Evolutionary conservation across 2,797 vertebrate species (phyloP).

Genomic region (Enteromius unitaeniatus): DNA sequence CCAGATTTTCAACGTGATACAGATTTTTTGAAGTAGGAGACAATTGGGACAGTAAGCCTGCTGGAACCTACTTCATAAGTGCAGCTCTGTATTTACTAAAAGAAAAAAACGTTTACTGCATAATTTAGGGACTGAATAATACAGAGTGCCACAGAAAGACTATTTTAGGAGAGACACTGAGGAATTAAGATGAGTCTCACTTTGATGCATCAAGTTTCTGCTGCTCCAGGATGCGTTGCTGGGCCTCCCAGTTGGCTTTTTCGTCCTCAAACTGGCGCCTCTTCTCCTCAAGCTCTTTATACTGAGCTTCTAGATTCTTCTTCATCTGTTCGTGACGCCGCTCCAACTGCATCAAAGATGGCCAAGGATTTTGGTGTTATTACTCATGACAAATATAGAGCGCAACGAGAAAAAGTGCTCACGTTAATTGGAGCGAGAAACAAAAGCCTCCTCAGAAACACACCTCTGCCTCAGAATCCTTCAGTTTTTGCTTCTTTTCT

Average conservation of each 20-base stretch:
- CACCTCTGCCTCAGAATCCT: conserved; percentile 83
- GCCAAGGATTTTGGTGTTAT: neutral
- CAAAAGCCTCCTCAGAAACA: conserved; percentile 60
- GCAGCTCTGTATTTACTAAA: neutral
- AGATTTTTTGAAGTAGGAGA: neutral
- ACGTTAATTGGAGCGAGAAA: rapidly evolving
- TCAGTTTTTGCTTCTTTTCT: conserved; percentile 85
- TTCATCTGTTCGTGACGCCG: conserved; percentile 83
- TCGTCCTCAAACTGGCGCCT: conserved; percentile 78
- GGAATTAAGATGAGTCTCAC: conserved; percentile 64
- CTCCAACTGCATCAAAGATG: conserved; percentile 71
- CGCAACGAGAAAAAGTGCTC: neutral
- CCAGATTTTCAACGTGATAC: neutral
- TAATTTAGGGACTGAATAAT: conserved; percentile 17
- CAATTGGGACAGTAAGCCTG: neutral
- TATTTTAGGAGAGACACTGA: neutral
- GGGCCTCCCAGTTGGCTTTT: conserved; percentile 78
- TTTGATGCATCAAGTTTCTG: conserved; percentile 82
- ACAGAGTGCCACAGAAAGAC: neutral
- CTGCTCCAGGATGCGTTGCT: conserved; percentile 80
- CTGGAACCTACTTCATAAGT: neutral
- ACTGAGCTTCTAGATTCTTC: conserved; percentile 81
- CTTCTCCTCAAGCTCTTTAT: conserved; percentile 83
- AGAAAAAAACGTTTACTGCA: neutral
- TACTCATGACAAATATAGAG: neutral